These are phyloP conservation scores for Stenurella melanura DNA, from an alignment of 2,888 invertebrate species.

Conservation along the genomic window DNA sequence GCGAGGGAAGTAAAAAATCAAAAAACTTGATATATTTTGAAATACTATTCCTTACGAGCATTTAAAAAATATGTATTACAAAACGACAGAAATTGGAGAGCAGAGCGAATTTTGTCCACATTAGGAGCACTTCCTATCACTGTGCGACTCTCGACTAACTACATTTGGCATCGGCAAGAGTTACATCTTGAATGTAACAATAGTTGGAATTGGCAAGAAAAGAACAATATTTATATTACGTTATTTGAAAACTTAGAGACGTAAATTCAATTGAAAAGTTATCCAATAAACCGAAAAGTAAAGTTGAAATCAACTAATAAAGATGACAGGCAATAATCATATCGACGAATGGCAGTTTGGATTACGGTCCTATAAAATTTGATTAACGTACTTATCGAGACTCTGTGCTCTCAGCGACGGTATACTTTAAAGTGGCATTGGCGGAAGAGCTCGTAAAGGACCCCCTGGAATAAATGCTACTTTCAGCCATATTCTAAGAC, in stretches of 20 bases:
- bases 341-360: conserved; percentile 57
- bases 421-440: conserved; percentile 45
- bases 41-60: no score
- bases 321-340: conserved; percentile 63
- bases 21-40: no score
- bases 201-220: conserved; percentile 1
- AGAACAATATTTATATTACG: conserved; percentile 13
- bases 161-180: no score
- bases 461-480: conserved; percentile 16
- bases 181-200: no score
- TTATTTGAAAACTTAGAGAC: not conserved
- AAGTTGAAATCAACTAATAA: conserved; percentile 61
- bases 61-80: no score
- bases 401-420: conserved; percentile 35
- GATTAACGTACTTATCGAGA: conserved; percentile 58
- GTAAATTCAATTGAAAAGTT: conserved; percentile 44
- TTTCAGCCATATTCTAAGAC: conserved; percentile 15
- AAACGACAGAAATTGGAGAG: no score
- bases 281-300: conserved; percentile 54
- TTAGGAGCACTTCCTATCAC: no score
- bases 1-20: no score
- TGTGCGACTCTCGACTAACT: no score
- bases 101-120: no score
- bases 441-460: conserved; percentile 33
- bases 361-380: conserved; percentile 62